phyloP scores from a whole-genome alignment of 2,113 vertebrate species.

The Salvator merianae region DNA sequence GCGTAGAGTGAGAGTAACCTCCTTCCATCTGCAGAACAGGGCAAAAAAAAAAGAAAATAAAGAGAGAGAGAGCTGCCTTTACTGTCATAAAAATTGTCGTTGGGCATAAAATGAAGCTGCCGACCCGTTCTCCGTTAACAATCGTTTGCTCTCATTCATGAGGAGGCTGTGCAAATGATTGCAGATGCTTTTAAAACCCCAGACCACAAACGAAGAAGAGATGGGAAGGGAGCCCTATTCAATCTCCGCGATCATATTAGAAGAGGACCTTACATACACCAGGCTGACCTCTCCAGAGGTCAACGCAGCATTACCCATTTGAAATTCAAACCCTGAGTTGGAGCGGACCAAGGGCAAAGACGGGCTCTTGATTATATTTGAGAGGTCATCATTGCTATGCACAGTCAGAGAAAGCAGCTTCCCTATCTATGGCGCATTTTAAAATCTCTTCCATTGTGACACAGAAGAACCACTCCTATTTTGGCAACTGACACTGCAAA shows the following conservation, averaged over 20 bases:
- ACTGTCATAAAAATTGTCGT: constrained; percentile 31
- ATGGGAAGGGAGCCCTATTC: constrained; percentile 74
- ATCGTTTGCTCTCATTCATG: constrained; percentile 75
- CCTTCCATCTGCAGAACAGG: constrained; percentile 52
- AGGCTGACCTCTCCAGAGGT: constrained; percentile 76
- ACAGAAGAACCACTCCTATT: constrained; percentile 62
- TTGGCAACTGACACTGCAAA: constrained; percentile 65
- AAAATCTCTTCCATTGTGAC: constrained; percentile 70
- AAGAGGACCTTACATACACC: constrained; percentile 76
- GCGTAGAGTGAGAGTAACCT: constrained; percentile 51
- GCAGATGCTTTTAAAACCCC: constrained; percentile 68
- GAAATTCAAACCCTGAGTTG: constrained; percentile 81
- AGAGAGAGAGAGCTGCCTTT: constrained; percentile 54
- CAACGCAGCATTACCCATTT: constrained; percentile 76
- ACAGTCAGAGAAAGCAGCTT: constrained; percentile 74
- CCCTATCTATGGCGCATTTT: constrained; percentile 72
- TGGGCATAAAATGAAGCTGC: constrained; percentile 68
- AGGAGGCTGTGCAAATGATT: constrained; percentile 20
- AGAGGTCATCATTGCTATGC: constrained; percentile 79
- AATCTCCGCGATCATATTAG: constrained; percentile 74
- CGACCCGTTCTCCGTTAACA: constrained; percentile 66
- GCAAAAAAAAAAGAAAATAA: constrained; percentile 31
- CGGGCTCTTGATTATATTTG: constrained; percentile 81
- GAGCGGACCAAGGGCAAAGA: constrained; percentile 75
- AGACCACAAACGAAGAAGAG: constrained; percentile 77